Evolutionary conservation across 1,140 invertebrate species (phyloP).

Genomic region (Littorina saxatilis): DNA sequence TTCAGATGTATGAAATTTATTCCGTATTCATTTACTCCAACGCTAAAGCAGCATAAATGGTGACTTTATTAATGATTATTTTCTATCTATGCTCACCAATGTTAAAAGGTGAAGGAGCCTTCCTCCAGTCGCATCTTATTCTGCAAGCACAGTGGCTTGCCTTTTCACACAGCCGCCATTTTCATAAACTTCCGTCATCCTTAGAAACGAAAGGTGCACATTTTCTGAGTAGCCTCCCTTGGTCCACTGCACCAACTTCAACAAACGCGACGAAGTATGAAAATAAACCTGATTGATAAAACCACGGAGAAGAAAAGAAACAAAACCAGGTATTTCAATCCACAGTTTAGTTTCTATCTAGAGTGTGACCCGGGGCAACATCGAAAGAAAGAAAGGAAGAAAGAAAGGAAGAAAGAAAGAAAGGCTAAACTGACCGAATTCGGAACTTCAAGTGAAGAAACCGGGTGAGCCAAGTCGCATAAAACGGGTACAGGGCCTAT

Average conservation of each 20-base stretch:
- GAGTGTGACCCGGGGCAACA: background rate
- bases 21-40: too few species aligned
- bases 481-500: too few species aligned
- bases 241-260: background rate
- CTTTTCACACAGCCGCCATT: background rate
- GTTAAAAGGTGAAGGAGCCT: too few species aligned
- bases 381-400: background rate
- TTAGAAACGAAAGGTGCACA: constrained; percentile 5
- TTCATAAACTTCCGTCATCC: constrained; percentile 25
- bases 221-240: constrained; percentile 3
- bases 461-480: too few species aligned
- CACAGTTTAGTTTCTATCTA: background rate
- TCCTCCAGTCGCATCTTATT: background rate
- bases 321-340: background rate
- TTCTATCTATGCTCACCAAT: too few species aligned
- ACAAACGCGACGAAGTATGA: too few species aligned
- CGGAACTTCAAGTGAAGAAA: too few species aligned
- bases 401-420: background rate
- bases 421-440: too few species aligned
- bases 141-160: background rate
- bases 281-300: too few species aligned
- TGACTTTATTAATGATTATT: too few species aligned
- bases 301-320: background rate
- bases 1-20: too few species aligned
- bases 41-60: too few species aligned